phyloP scores from a whole-genome alignment of 1,140 invertebrate species.

The Anadara kagoshimensis region DNA sequence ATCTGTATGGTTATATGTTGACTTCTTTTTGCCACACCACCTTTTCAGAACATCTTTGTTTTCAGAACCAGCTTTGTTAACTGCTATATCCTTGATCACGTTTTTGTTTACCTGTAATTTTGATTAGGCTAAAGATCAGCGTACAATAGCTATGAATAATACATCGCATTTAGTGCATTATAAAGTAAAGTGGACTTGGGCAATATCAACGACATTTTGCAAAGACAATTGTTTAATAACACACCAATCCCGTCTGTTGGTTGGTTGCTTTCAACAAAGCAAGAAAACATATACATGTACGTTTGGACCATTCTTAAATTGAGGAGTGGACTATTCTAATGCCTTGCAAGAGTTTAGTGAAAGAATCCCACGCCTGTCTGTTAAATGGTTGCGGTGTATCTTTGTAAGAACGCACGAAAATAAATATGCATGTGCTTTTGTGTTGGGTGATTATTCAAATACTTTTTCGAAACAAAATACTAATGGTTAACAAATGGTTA shows the following conservation, averaged over 20 bases:
- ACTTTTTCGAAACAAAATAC: no score
- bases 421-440: no score
- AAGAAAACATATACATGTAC: neutral
- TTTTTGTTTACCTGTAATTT: conserved; percentile 70
- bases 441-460: no score
- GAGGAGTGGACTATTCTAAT: no score
- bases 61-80: conserved; percentile 19
- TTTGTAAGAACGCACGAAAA: no score
- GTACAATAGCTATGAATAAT: neutral
- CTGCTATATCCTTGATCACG: conserved; percentile 58
- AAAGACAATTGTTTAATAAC: neutral
- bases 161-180: neutral
- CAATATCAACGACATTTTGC: no score
- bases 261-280: neutral
- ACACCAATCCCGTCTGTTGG: neutral
- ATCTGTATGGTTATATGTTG: conserved; percentile 32
- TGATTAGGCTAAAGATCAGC: neutral
- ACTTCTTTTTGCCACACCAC: conserved; percentile 30
- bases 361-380: no score
- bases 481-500: neutral
- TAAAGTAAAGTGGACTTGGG: neutral
- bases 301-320: neutral
- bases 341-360: no score
- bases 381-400: no score
- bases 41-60: conserved; percentile 33